Conservation (phyloP, 2,888 invertebrate species). For the Cataglyphis rosenhaueri region DNA sequence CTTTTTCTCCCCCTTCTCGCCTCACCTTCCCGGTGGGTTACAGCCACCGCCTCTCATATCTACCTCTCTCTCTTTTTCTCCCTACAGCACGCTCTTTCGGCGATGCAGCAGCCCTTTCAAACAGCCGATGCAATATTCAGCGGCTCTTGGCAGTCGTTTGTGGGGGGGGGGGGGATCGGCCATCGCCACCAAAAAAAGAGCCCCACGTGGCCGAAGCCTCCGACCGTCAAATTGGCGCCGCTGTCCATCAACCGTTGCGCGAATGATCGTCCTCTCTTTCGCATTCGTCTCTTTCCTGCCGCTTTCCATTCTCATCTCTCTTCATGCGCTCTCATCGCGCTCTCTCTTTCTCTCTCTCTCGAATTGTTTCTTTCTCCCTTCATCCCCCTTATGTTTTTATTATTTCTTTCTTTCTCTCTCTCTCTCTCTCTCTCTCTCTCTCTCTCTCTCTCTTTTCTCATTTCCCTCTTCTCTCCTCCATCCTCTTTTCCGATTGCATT, state of each 20-base stretch:
- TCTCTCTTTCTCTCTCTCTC: conserved; percentile 2
- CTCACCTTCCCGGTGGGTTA: not conserved
- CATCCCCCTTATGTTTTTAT: not conserved
- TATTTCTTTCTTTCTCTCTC: conserved; percentile 14
- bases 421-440: conserved; percentile 15
- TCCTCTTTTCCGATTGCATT: conserved; percentile 51
- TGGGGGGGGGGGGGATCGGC: conserved; percentile 61
- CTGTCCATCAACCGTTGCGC: conserved; percentile 84
- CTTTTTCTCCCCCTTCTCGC: conserved; percentile 11
- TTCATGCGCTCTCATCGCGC: too few species aligned
- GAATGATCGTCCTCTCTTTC: conserved; percentile 63
- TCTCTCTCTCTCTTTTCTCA: conserved; percentile 22
- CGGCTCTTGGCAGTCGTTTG: conserved; percentile 78
- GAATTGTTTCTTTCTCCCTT: not conserved
- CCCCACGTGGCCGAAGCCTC: conserved; percentile 82
- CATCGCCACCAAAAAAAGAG: conserved; percentile 72
- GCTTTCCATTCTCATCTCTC: conserved; percentile 33
- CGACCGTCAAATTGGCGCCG: conserved; percentile 85
- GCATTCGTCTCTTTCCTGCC: conserved; percentile 30
- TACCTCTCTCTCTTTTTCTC: conserved; percentile 37
- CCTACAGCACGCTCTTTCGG: conserved; percentile 61
- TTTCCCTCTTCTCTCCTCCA: conserved; percentile 19
- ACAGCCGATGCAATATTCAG: conserved; percentile 85
- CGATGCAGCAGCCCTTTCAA: conserved; percentile 80
- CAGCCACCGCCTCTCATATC: conserved; percentile 33